Percentiles rank a stretch among this genome's conserved stretches.
These are phyloP conservation scores for Pachypsylla venusta DNA, from an alignment of 1,140 invertebrate genomes.

Conservation along the genomic window DNA sequence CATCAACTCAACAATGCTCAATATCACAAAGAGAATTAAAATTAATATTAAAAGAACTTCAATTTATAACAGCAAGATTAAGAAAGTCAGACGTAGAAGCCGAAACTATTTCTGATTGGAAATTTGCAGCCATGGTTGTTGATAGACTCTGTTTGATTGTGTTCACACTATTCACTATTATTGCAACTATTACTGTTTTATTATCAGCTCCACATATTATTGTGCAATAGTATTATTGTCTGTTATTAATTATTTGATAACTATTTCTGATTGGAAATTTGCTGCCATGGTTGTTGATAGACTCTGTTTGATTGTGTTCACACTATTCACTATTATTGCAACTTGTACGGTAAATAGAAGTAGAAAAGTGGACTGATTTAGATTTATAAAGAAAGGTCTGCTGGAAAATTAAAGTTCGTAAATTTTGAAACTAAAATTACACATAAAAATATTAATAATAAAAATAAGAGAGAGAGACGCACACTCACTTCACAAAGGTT, in stretches of 20 bases:
- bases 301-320: constrained; percentile 93
- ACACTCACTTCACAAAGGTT: too few relatives aligned
- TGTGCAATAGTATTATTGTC: constrained; percentile 60
- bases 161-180: constrained; percentile 90
- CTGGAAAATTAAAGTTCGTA: too few relatives aligned
- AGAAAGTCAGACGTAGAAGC: constrained; percentile 76
- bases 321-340: constrained; percentile 87
- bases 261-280: constrained; percentile 98
- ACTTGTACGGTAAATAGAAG: too few relatives aligned
- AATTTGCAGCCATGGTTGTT: constrained; percentile 98
- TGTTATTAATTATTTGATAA: too few relatives aligned
- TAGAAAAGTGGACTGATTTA: too few relatives aligned
- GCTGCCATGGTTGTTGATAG: constrained; percentile 98
- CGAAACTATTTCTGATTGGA: constrained; percentile 94
- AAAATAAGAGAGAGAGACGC: too few relatives aligned
- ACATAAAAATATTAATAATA: too few relatives aligned
- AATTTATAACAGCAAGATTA: constrained; percentile 84
- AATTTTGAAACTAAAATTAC: too few relatives aligned
- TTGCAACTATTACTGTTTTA: constrained; percentile 87
- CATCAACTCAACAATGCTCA: constrained; percentile 34
- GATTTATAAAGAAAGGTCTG: too few relatives aligned
- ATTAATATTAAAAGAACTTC: constrained; percentile 76
- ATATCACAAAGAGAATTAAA: constrained; percentile 49
- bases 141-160: constrained; percentile 94
- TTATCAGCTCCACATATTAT: constrained; percentile 90